A percentile compares a stretch with the other conserved stretches of the same genome.
Evolutionary conservation across 2,888 invertebrate genomes (phyloP).

Genomic region (Sarcophaga variegata): DNA sequence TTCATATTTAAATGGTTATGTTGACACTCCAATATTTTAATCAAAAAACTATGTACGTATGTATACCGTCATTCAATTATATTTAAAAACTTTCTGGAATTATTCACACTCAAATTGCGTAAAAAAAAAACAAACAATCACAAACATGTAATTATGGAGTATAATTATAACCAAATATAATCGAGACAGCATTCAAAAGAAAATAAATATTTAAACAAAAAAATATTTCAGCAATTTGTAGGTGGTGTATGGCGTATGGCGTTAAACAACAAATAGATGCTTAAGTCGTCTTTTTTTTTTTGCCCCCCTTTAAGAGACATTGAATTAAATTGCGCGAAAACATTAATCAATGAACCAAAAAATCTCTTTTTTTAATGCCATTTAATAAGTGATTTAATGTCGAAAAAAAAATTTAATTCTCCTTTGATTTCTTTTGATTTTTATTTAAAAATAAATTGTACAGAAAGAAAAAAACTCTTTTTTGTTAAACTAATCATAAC

Average conservation of each 20-base stretch:
- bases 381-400: slow-evolving; percentile 8
- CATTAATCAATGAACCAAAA: slow-evolving; percentile 40
- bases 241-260: background rate
- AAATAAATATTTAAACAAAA: background rate
- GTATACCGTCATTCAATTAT: background rate
- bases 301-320: background rate
- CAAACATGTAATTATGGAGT: background rate
- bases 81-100: background rate
- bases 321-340: background rate
- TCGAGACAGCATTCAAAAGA: background rate
- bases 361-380: slow-evolving; percentile 43
- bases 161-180: too few species aligned
- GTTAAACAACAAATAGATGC: background rate
- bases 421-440: slow-evolving; percentile 17
- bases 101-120: background rate
- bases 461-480: slow-evolving; percentile 28
- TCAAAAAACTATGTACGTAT: too few species aligned
- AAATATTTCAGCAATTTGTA: slow-evolving; percentile 8
- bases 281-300: background rate
- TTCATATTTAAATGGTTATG: too few species aligned
- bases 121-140: background rate
- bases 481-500: slow-evolving; percentile 65
- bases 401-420: slow-evolving; percentile 14
- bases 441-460: background rate
- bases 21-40: background rate